phyloP scores from a whole-genome alignment of 1,140 invertebrate species.

The Coenobita brevimanus region DNA sequence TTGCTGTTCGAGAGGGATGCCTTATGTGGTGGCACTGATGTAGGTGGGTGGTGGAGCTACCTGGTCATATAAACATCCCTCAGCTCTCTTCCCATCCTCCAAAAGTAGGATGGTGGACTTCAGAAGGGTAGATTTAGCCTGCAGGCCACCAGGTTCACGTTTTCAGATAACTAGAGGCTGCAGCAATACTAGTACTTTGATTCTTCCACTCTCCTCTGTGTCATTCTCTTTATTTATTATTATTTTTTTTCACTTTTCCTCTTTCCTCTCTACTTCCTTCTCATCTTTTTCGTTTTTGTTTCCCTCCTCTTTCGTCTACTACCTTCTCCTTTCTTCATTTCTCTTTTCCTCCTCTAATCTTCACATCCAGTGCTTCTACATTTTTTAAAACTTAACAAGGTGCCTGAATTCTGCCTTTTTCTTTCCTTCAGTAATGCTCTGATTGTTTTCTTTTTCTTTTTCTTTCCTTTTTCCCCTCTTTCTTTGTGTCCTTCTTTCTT shows the following conservation, averaged over 20 bases:
- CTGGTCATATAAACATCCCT: too few relatives aligned
- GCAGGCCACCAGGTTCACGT: too few relatives aligned
- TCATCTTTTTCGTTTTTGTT: background rate
- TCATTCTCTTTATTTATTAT: background rate
- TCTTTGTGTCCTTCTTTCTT: conserved; percentile 25
- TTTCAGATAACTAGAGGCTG: too few relatives aligned
- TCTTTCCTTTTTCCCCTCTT: background rate
- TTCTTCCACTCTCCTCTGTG: too few relatives aligned
- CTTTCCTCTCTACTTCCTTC: background rate
- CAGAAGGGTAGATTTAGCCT: too few relatives aligned
- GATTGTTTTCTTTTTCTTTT: background rate
- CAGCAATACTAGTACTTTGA: too few relatives aligned
- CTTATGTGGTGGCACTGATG: too few relatives aligned
- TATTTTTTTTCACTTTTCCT: conserved; percentile 3
- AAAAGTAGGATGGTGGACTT: too few relatives aligned
- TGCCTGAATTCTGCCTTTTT: background rate
- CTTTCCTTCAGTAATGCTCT: too few relatives aligned
- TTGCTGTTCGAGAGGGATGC: too few relatives aligned
- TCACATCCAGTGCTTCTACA: background rate
- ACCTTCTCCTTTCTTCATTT: background rate
- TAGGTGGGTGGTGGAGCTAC: too few relatives aligned
- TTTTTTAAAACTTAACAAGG: background rate
- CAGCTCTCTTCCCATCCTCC: too few relatives aligned
- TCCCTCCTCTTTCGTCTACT: background rate
- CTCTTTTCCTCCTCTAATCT: background rate